These are phyloP conservation scores for Agrochola circellaris DNA, from an alignment of 2,888 invertebrate genomes.

Conservation along the genomic window DNA sequence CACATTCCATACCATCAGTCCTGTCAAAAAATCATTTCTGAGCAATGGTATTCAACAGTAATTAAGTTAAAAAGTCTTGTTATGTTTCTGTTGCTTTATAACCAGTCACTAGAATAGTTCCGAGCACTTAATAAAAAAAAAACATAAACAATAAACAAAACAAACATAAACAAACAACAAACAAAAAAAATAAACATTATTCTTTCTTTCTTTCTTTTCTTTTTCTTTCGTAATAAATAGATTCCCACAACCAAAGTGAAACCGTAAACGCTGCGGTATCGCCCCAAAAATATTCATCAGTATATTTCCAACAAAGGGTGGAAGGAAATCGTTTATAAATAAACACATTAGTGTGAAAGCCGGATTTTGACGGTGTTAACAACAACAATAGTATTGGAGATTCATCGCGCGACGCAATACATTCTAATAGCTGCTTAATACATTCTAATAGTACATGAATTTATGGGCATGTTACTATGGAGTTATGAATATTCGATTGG, in stretches of 20 bases:
- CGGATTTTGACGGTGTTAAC: conserved; percentile 79
- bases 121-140: too few relatives aligned
- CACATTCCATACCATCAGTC: too few relatives aligned
- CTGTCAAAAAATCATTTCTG: too few relatives aligned
- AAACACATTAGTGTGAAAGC: conserved; percentile 87
- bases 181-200: too few relatives aligned
- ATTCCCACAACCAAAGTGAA: not conserved
- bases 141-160: too few relatives aligned
- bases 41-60: too few relatives aligned
- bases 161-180: too few relatives aligned
- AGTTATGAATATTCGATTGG: conserved; percentile 55
- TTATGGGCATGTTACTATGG: conserved; percentile 40
- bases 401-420: conserved; percentile 63
- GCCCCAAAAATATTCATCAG: conserved; percentile 37
- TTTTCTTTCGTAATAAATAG: too few relatives aligned
- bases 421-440: conserved; percentile 53
- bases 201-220: too few relatives aligned
- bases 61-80: too few relatives aligned
- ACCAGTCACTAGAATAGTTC: not conserved
- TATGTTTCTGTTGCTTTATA: not conserved
- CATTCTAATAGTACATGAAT: conserved; percentile 31
- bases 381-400: conserved; percentile 69
- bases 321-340: conserved; percentile 78
- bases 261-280: conserved; percentile 1
- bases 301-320: conserved; percentile 67